Base-by-base conservation (phyloP, 92 coral and sea anemone genomes). In the Nematostella vectensis region DNA sequence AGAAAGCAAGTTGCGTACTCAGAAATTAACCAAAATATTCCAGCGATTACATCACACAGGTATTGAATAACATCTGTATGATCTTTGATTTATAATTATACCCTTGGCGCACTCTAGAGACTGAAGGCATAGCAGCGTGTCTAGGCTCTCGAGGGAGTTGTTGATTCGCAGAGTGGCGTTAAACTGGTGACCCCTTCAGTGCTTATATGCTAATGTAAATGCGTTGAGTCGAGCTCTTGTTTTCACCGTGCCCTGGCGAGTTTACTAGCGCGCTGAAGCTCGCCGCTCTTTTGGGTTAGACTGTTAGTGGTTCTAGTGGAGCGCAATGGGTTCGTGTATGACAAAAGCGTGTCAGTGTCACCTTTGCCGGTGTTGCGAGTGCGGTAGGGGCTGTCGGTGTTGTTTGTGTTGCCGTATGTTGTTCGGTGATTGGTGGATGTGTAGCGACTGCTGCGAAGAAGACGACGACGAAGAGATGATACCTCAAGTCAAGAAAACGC, bases 361-460 rank as follows among this genome's bases (percentile, higher is more conserved):
- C 39, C 55, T 75, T 36, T 85, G 95, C 42, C 72, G 83, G 0
- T 85, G 95, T 43, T 80, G 75, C 23, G 69, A 62, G 31, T 85
- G 87, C 48, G 95, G 95, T 2, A 80, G 83, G 0, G 44, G 54
- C 3, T 80, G 95, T 43, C 30, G 50, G 16, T 85, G 95, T 55
- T 85, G 95, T 58, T 63, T 61, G 11, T 85, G 83, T 31, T 85
- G 95, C 53, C 51, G 79, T 24, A 76, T 70, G 31, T 85, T 78
- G 72, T 85, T 82, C 16, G 95, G 95, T 3, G 95, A 85, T 18
- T 85, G 95, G 95, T 85, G 95, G 88, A 85, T 85, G 95, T 85
- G 95, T 15, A 64, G 88, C 25, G 95, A 85, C 43, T 85, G 95
- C 47, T 85, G 95, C 25, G 95, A 85, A 37, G 88, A 80, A 11